phyloP scores from a whole-genome alignment of 2,797 vertebrate species.

The Mormyrus proboscirostris region DNA sequence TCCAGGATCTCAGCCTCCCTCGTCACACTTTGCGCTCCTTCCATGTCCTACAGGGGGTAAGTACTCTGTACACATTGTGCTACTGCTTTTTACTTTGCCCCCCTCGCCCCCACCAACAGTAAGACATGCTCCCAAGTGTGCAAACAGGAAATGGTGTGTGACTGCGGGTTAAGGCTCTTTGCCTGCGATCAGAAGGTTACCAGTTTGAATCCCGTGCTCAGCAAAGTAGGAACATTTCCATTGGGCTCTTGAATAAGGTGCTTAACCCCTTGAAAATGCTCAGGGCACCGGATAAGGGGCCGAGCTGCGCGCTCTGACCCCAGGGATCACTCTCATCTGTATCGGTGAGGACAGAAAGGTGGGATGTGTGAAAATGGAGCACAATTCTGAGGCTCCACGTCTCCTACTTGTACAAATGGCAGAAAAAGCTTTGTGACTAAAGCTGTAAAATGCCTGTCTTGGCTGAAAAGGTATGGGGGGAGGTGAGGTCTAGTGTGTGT shows the following conservation, averaged over 20 bases:
- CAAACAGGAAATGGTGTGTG: background rate
- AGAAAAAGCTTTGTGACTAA: background rate
- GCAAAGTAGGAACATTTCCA: background rate
- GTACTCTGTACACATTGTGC: slow-evolving; percentile 36
- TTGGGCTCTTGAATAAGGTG: background rate
- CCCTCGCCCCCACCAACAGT: background rate
- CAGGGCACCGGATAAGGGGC: background rate
- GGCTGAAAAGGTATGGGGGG: background rate
- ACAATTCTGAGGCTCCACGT: background rate
- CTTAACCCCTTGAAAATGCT: background rate
- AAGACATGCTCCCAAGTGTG: background rate
- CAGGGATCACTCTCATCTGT: background rate
- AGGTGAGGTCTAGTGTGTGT: background rate
- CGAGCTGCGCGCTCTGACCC: background rate
- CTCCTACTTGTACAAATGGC: background rate
- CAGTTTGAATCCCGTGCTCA: background rate
- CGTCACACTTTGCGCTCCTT: slow-evolving; percentile 59
- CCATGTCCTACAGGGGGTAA: slow-evolving; percentile 72
- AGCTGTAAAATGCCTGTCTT: background rate
- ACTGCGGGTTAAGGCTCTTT: background rate
- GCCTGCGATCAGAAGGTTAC: background rate
- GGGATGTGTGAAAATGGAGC: background rate
- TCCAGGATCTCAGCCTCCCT: slow-evolving; percentile 47
- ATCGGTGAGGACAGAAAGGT: background rate
- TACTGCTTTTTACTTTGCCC: background rate